Base-by-base conservation (phyloP, 1,140 invertebrate species). In the Cardiocondyla obscurior region DNA sequence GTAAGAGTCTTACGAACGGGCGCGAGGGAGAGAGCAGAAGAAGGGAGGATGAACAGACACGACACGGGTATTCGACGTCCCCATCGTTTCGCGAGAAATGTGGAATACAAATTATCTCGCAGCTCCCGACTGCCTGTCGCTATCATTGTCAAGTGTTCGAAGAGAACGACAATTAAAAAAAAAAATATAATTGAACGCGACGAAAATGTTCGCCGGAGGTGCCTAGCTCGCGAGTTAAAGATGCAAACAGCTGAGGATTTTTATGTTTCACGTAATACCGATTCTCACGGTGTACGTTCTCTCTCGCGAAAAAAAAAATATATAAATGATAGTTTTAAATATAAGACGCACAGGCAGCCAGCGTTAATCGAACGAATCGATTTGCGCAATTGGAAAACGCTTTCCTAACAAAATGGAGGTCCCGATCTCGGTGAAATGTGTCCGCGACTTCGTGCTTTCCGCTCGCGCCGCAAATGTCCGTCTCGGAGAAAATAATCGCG, bases 41-140 rank as follows among this genome's bases (percentile, higher is more conserved):
- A 77, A 72, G 58, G 49, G 74, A 55, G 67, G 65, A 74, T 60
- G 85, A 70, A 83, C 85, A 85, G 82, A 82, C 70, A 70, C 67
- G 81, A 76, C 53, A 86, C 58, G 86, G 83, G 84, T 86, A 87
- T 91, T 92, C 91, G 91, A 88, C 87, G 86, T 87, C 89, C 89
- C 84, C 58, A 79, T 82, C 89, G 60, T 87, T 89, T 85, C 73
- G 67, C 69, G 92, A 91, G 91, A 93, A 93, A 93, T 92, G 91
- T 90, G 88, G 92, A 93, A 93, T 93, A 93, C 91, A 93, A 93
- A 93, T 93, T 93, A 92, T 81, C 82, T 83, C 81, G 84, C 88
- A 81, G 89, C 87, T 65, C 86, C 81, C 81, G 53, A 60, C 74
- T 81, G 79, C 85, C 65, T 65, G 30, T 60, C 64, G 83, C 74